A percentile compares a stretch with the other conserved stretches of the same genome.
Evolutionary conservation across 2,888 invertebrate genomes (phyloP).

Genomic region (Shargacucullia verbasci): DNA sequence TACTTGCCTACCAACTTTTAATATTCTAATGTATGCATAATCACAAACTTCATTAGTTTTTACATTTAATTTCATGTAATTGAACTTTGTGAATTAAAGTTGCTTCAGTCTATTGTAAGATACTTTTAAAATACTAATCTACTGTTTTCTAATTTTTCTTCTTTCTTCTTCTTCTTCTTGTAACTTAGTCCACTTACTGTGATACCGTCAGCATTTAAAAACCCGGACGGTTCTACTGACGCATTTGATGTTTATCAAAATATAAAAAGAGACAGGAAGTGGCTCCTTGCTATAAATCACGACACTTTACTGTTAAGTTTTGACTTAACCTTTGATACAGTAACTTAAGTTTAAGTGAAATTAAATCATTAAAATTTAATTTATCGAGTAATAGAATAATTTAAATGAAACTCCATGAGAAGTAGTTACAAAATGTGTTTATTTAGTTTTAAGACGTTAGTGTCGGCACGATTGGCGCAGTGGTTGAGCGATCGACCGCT

Average conservation of each 20-base stretch:
- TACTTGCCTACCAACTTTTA: no score
- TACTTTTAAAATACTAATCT: no score
- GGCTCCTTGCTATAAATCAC: constrained; percentile 73
- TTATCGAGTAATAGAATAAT: constrained; percentile 35
- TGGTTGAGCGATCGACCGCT: no score
- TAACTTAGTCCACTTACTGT: constrained; percentile 46
- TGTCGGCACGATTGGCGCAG: no score
- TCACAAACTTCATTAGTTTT: no score
- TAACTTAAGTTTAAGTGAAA: constrained; percentile 49
- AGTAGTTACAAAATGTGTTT: not conserved
- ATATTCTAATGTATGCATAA: no score
- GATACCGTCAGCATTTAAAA: constrained; percentile 58
- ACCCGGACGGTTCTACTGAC: constrained; percentile 64
- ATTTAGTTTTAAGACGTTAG: no score
- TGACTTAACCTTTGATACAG: constrained; percentile 66
- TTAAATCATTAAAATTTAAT: constrained; percentile 52
- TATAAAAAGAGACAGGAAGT: constrained; percentile 72
- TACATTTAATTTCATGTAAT: no score
- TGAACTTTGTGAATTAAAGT: no score
- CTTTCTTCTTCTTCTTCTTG: constrained; percentile 2
- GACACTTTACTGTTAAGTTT: constrained; percentile 69
- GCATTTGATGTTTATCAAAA: constrained; percentile 71
- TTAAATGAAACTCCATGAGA: constrained; percentile 16
- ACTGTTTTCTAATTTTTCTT: not conserved
- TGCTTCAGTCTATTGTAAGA: no score